phyloP scores from a whole-genome alignment of 2,113 vertebrate genomes.

The Rana temporaria region DNA sequence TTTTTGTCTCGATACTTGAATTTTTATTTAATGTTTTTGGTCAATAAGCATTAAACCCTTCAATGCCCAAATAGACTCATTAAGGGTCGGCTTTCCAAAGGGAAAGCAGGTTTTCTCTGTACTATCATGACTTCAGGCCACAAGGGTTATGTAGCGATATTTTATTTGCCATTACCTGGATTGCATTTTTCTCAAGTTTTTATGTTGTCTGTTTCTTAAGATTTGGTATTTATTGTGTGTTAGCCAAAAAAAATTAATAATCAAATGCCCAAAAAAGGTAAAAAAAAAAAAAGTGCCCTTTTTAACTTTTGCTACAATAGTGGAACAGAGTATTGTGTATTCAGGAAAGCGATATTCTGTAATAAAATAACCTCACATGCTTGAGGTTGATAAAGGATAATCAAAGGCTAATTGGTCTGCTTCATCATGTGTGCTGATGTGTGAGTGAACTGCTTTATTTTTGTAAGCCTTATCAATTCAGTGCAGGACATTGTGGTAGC shows the following conservation, averaged over 20 bases:
- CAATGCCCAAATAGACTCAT: neutral
- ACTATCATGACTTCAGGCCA: neutral
- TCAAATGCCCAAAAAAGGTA: slow-evolving; percentile 2
- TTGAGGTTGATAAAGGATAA: neutral
- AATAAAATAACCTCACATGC: neutral
- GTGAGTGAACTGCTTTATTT: slow-evolving; percentile 25
- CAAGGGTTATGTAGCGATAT: slow-evolving; percentile 28
- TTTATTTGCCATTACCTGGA: slow-evolving; percentile 33
- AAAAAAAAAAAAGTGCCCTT: slow-evolving; percentile 50
- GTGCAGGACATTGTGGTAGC: slow-evolving; percentile 29
- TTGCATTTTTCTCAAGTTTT: slow-evolving; percentile 46
- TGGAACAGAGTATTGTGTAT: slow-evolving; percentile 4
- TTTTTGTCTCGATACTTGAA: slow-evolving; percentile 52
- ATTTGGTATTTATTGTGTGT: slow-evolving; percentile 51
- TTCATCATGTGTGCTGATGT: slow-evolving; percentile 19
- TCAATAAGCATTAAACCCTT: slow-evolving; percentile 34
- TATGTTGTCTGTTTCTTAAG: slow-evolving; percentile 25
- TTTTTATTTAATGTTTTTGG: slow-evolving; percentile 34
- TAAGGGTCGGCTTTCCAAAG: neutral
- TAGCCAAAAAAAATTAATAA: slow-evolving; percentile 40
- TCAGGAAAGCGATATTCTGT: neutral
- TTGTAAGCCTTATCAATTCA: slow-evolving; percentile 23
- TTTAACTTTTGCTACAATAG: slow-evolving; percentile 18
- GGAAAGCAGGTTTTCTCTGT: neutral
- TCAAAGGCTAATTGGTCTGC: neutral